Percentiles rank a stretch among this genome's conserved stretches.
Evolutionary conservation across 1,140 invertebrate species (phyloP).

Genomic region (Andricus grossulariae): DNA sequence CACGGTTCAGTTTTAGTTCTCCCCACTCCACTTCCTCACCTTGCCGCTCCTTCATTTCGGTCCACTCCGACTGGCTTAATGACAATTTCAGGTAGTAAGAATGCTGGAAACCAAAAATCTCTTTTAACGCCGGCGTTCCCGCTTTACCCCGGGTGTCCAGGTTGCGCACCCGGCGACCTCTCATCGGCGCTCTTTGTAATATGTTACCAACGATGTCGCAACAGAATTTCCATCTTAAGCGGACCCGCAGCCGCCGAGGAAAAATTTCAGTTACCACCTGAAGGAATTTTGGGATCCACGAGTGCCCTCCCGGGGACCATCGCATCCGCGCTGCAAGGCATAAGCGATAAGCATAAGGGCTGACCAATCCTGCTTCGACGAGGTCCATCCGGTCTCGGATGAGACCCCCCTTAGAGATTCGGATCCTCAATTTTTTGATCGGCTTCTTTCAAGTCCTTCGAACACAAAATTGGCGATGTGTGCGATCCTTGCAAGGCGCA

Average conservation of each 20-base stretch:
- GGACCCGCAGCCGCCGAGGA: conserved; percentile 20
- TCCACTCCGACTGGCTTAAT: conserved; percentile 55
- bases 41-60: conserved; percentile 39
- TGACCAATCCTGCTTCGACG: background rate
- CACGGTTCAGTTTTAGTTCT: conserved; percentile 24
- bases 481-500: conserved; percentile 2
- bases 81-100: conserved; percentile 65
- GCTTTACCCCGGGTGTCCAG: conserved; percentile 38
- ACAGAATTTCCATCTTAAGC: conserved; percentile 56
- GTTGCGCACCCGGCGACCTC: conserved; percentile 23
- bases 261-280: conserved; percentile 42
- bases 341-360: background rate
- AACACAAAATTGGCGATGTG: conserved; percentile 27
- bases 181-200: conserved; percentile 52
- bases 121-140: conserved; percentile 52
- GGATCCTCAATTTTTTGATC: conserved; percentile 27
- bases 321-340: no score
- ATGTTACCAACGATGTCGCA: conserved; percentile 48
- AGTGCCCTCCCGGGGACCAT: background rate
- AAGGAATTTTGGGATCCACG: background rate
- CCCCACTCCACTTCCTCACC: conserved; percentile 19
- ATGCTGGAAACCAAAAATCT: conserved; percentile 57
- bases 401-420: conserved; percentile 13
- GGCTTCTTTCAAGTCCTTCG: conserved; percentile 19
- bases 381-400: background rate